Percentiles rank a stretch among this genome's conserved stretches.
phyloP scores from a whole-genome alignment of 2,113 vertebrate species.

The Chrysemys picta region DNA sequence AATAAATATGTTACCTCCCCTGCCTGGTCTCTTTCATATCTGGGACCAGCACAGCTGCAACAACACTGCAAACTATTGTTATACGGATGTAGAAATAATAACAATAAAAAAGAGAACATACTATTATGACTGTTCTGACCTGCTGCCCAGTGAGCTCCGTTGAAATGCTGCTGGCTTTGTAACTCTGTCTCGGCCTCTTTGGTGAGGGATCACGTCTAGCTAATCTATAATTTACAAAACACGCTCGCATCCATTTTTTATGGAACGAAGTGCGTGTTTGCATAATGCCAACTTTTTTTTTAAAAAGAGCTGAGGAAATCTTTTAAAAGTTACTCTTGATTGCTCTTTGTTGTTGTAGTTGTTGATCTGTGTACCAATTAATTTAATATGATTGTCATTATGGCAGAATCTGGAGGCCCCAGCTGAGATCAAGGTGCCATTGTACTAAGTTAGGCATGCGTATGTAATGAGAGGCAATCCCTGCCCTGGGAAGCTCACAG shows the following conservation, averaged over 20 bases:
- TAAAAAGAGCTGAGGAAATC: background rate
- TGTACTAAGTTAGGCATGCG: too few relatives aligned
- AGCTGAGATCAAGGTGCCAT: too few relatives aligned
- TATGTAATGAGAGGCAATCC: background rate
- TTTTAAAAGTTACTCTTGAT: conserved; percentile 28
- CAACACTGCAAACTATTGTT: background rate
- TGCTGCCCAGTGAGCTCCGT: conserved; percentile 5
- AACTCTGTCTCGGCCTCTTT: conserved; percentile 25
- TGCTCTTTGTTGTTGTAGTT: background rate
- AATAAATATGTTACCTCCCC: background rate
- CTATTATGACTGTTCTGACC: conserved; percentile 27
- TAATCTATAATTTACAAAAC: conserved; percentile 71
- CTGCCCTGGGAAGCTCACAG: background rate
- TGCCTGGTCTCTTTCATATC: background rate
- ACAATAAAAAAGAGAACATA: conserved; percentile 20
- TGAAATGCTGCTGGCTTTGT: conserved; percentile 47
- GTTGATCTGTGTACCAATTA: background rate
- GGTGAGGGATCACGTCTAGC: conserved; percentile 36
- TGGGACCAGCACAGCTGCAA: background rate
- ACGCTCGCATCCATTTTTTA: conserved; percentile 48
- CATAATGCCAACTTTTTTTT: conserved; percentile 1
- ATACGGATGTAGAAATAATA: conserved; percentile 50
- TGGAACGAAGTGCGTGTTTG: background rate
- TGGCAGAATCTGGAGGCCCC: background rate
- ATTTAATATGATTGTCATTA: background rate